A percentile compares a stretch with the other conserved stretches of the same genome.
Conservation (phyloP, 64 coral and sea anemone genomes). For the Cladopsammia gracilis region DNA sequence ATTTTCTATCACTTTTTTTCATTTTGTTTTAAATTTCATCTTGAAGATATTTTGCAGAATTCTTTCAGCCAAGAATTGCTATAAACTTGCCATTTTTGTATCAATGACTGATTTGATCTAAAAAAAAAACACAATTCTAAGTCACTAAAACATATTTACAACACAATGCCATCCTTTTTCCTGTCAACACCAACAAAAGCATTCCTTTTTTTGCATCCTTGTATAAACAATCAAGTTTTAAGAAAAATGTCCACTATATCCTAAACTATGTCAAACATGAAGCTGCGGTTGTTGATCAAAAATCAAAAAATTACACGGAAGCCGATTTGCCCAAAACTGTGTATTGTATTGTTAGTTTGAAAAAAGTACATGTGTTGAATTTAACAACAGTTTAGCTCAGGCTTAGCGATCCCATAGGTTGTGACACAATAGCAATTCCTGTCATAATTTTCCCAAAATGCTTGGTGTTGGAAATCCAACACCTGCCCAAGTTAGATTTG, state of each 20-base stretch:
- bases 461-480: conserved; percentile 67
- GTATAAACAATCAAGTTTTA: conserved; percentile 10
- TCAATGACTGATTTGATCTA: neutral
- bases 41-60: neutral
- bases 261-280: conserved; percentile 17
- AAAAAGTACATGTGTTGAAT: conserved; percentile 39
- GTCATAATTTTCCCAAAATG: conserved; percentile 77
- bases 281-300: neutral
- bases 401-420: conserved; percentile 70
- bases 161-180: neutral
- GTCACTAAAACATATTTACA: conserved; percentile 22
- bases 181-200: conserved; percentile 14
- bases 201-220: conserved; percentile 32
- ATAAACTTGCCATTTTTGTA: neutral
- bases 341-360: conserved; percentile 26
- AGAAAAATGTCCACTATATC: neutral
- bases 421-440: conserved; percentile 77
- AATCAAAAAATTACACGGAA: conserved; percentile 3
- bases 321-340: neutral
- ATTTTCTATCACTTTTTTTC: too few relatives aligned
- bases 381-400: conserved; percentile 44
- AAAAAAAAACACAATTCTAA: neutral
- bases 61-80: neutral
- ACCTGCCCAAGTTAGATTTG: conserved; percentile 82
- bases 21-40: too few relatives aligned